A percentile compares a stretch with the other conserved stretches of the same genome.
Evolutionary conservation across 2,888 invertebrate genomes (phyloP).

Genomic region (Reticulitermes lucifugus): DNA sequence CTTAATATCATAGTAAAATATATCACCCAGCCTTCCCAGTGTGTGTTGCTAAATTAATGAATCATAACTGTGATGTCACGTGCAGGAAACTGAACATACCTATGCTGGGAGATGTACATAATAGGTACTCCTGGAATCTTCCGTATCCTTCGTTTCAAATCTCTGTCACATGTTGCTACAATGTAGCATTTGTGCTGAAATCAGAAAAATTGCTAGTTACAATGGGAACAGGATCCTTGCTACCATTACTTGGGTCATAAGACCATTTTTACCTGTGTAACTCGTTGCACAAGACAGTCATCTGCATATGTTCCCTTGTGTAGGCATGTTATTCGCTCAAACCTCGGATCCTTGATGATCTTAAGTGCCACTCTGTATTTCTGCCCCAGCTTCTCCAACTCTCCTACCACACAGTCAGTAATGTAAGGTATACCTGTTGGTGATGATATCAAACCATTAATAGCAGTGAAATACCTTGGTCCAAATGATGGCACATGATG

Average conservation of each 20-base stretch:
- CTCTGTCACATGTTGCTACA: slow-evolving; percentile 98
- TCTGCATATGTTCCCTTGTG: slow-evolving; percentile 99
- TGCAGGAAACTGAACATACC: slow-evolving; percentile 59
- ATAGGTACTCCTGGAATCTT: slow-evolving; percentile 99
- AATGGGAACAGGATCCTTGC: background rate
- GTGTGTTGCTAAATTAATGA: too few relatives aligned
- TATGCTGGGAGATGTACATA: slow-evolving; percentile 94
- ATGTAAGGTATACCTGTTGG: slow-evolving; percentile 91
- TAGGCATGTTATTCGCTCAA: slow-evolving; percentile 91
- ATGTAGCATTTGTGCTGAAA: slow-evolving; percentile 97
- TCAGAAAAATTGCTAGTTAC: slow-evolving; percentile 36
- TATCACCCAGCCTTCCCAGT: too few relatives aligned
- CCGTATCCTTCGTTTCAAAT: slow-evolving; percentile 92
- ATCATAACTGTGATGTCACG: too few relatives aligned
- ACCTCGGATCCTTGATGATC: slow-evolving; percentile 90
- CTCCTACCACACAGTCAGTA: slow-evolving; percentile 97
- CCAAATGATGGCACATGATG: too few relatives aligned
- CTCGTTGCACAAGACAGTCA: slow-evolving; percentile 95
- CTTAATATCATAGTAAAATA: too few relatives aligned
- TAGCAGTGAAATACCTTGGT: too few relatives aligned
- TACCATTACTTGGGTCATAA: background rate
- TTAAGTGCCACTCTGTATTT: slow-evolving; percentile 95
- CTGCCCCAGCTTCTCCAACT: slow-evolving; percentile 95
- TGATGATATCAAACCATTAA: background rate
- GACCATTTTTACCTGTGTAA: slow-evolving; percentile 76